These are phyloP conservation scores for Nothobranchius kuhntae DNA, from an alignment of 2,113 vertebrate genomes.

Conservation along the genomic window DNA sequence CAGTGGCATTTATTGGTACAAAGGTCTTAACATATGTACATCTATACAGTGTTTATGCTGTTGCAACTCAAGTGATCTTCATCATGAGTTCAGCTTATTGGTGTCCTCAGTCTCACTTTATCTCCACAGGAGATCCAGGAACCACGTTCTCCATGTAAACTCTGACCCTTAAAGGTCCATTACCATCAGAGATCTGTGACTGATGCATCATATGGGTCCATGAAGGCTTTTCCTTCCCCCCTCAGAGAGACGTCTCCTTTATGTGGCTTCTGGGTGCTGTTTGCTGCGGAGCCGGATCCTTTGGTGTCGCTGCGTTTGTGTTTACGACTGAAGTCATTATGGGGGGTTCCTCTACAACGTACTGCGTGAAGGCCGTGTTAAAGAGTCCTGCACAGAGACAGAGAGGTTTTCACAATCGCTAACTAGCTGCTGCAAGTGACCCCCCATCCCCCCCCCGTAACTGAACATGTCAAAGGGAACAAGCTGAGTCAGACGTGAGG, in stretches of 20 bases:
- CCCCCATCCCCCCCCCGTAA: too few relatives aligned
- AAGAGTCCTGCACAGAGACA: slow-evolving; percentile 60
- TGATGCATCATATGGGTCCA: too few relatives aligned
- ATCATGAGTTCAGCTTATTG: background rate
- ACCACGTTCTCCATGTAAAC: too few relatives aligned
- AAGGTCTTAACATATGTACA: slow-evolving; percentile 11
- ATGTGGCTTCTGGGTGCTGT: slow-evolving; percentile 12
- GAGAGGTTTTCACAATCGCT: slow-evolving; percentile 11
- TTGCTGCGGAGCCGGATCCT: slow-evolving; percentile 18
- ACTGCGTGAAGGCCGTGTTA: slow-evolving; percentile 75
- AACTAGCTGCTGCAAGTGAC: background rate
- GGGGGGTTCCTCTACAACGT: slow-evolving; percentile 64
- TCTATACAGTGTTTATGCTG: slow-evolving; percentile 5
- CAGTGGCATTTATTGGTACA: slow-evolving; percentile 53
- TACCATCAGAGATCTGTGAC: too few relatives aligned
- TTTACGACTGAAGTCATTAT: slow-evolving; percentile 34
- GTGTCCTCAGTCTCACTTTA: background rate
- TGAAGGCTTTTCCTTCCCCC: too few relatives aligned
- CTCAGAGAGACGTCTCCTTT: slow-evolving; percentile 75
- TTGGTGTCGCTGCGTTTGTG: background rate
- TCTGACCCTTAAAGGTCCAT: too few relatives aligned
- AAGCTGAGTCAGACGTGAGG: background rate
- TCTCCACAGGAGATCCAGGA: background rate
- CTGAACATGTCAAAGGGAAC: background rate
- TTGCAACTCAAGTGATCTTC: background rate